Evolutionary conservation across 2,797 vertebrate species (phyloP).

Genomic region (Tinamus major): DNA sequence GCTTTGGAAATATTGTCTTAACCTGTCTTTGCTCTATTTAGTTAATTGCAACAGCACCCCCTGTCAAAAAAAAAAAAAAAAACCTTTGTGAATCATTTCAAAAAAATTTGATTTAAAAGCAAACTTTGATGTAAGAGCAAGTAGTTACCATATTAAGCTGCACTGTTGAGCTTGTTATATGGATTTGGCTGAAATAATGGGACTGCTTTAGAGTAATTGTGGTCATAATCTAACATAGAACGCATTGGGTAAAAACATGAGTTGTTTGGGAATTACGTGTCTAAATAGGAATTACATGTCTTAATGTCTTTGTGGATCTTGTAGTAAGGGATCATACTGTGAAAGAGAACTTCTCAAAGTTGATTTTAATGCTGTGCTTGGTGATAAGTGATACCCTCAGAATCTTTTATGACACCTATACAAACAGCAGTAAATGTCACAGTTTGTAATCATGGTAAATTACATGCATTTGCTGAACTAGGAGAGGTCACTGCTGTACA

Average conservation of each 20-base stretch:
- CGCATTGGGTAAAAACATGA: not conserved
- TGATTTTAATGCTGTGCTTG: not conserved
- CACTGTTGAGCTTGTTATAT: not conserved
- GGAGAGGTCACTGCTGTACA: not conserved
- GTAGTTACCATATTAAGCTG: not conserved
- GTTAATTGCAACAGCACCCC: not conserved
- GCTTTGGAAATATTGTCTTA: not conserved
- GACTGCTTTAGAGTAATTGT: not conserved
- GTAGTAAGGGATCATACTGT: not conserved
- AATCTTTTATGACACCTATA: not conserved
- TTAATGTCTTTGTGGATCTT: not conserved
- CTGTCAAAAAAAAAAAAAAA: too few relatives aligned
- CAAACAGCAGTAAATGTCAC: not conserved
- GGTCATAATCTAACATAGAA: too few relatives aligned
- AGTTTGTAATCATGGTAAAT: not conserved
- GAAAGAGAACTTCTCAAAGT: not conserved
- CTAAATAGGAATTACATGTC: not conserved
- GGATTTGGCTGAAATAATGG: not conserved
- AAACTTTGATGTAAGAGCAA: not conserved
- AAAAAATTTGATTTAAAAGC: not conserved
- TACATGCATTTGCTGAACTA: not conserved
- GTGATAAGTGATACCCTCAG: not conserved
- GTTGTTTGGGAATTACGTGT: not conserved
- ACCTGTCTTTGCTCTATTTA: not conserved
- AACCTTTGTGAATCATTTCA: not conserved